A percentile compares a stretch with the other conserved stretches of the same genome.
Conservation (phyloP, 2,888 invertebrate genomes). For the Agonopterix subpropinquella region DNA sequence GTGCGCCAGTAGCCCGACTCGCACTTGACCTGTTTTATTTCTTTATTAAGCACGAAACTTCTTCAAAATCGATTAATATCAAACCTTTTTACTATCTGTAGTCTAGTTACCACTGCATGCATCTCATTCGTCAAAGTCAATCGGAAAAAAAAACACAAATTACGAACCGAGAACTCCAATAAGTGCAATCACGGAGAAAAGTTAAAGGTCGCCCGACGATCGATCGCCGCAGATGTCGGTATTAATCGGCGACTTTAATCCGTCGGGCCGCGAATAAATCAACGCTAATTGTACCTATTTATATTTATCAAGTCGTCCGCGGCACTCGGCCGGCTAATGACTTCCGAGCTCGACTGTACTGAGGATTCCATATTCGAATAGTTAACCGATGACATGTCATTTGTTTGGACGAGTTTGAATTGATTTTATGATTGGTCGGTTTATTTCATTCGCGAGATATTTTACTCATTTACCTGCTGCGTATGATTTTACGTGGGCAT, state of each 20-base stretch:
- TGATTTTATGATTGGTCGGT: not conserved
- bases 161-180: conserved; percentile 17
- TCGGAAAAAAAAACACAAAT: conserved; percentile 4
- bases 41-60: too few relatives aligned
- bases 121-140: too few relatives aligned
- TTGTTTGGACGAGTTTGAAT: conserved; percentile 1
- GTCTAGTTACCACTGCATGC: too few relatives aligned
- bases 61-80: too few relatives aligned
- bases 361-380: conserved; percentile 13
- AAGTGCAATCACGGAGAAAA: conserved; percentile 61
- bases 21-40: too few relatives aligned
- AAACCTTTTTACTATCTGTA: too few relatives aligned
- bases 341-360: conserved; percentile 3
- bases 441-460: too few relatives aligned
- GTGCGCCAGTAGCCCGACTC: too few relatives aligned
- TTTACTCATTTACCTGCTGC: too few relatives aligned
- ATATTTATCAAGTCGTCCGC: conserved; percentile 53
- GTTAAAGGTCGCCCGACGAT: conserved; percentile 61
- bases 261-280: conserved; percentile 60
- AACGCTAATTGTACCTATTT: conserved; percentile 63
- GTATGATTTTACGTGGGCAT: too few relatives aligned
- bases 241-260: conserved; percentile 67
- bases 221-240: conserved; percentile 65
- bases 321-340: conserved; percentile 37
- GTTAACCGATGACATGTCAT: conserved; percentile 3